A percentile compares a stretch with the other conserved stretches of the same genome.
phyloP scores from a whole-genome alignment of 2,888 invertebrate species.

The Hofmannophila pseudospretella region DNA sequence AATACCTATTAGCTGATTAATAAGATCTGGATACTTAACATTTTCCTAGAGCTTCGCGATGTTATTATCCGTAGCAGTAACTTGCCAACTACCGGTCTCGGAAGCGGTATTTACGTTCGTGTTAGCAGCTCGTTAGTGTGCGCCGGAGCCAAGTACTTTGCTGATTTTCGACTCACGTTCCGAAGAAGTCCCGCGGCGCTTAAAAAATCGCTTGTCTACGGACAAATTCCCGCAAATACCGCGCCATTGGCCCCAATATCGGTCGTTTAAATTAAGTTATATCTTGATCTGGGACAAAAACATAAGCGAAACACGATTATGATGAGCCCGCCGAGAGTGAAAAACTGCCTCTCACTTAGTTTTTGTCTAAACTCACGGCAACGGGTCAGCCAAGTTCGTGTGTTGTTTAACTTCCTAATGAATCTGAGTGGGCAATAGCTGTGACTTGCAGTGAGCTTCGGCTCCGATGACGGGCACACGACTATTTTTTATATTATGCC shows the following conservation, averaged over 20 bases:
- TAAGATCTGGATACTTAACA: too few species aligned
- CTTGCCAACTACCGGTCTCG: not conserved
- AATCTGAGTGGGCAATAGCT: too few species aligned
- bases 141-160: slow-evolving; percentile 23
- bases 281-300: slow-evolving; percentile 36
- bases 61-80: not conserved
- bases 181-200: slow-evolving; percentile 28
- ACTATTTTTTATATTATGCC: too few species aligned
- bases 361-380: too few species aligned
- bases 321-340: too few species aligned
- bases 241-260: slow-evolving; percentile 37
- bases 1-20: too few species aligned
- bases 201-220: slow-evolving; percentile 50
- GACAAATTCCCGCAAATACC: slow-evolving; percentile 54
- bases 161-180: slow-evolving; percentile 50
- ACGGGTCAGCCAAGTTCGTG: too few species aligned
- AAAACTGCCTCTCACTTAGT: too few species aligned
- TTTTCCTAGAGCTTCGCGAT: not conserved
- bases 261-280: slow-evolving; percentile 57
- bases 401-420: too few species aligned
- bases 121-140: slow-evolving; percentile 26
- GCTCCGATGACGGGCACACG: too few species aligned
- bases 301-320: too few species aligned
- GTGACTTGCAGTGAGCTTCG: too few species aligned
- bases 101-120: not conserved